These are phyloP conservation scores for Hirundichthys speculiger DNA, from an alignment of 2,113 vertebrate species.

Conservation along the genomic window DNA sequence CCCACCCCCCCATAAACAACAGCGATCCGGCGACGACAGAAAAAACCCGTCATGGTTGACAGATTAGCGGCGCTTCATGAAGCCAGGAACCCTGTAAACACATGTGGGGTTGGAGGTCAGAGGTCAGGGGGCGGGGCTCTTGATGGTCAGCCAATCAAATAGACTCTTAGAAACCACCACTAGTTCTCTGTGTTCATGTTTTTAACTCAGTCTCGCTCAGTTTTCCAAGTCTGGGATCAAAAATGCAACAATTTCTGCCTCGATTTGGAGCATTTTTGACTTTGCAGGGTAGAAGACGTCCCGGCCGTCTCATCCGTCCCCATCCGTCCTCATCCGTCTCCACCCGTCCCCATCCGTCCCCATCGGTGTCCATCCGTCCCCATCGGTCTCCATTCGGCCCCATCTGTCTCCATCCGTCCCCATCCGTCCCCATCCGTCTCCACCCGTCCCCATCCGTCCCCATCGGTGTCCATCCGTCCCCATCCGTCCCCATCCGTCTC, in stretches of 20 bases:
- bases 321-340: slow-evolving; percentile 36
- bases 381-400: no score
- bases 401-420: slow-evolving; percentile 30
- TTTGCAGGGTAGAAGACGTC: slow-evolving; percentile 40
- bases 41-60: no score
- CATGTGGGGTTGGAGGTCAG: slow-evolving; percentile 53
- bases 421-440: slow-evolving; percentile 36
- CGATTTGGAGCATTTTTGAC: slow-evolving; percentile 67
- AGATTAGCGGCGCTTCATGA: no score
- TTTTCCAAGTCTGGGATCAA: slow-evolving; percentile 44
- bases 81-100: no score
- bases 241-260: slow-evolving; percentile 56
- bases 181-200: slow-evolving; percentile 45
- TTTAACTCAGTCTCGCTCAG: slow-evolving; percentile 40
- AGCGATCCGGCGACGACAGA: no score
- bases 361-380: slow-evolving; percentile 37
- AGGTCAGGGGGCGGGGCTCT: slow-evolving; percentile 50
- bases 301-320: slow-evolving; percentile 35
- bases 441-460: not conserved
- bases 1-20: no score
- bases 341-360: not conserved
- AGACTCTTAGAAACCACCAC: slow-evolving; percentile 61
- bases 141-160: slow-evolving; percentile 64
- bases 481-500: no score
- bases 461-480: no score